Evolutionary conservation across 2,797 vertebrate species (phyloP).

Genomic region (Malacoraja senta): DNA sequence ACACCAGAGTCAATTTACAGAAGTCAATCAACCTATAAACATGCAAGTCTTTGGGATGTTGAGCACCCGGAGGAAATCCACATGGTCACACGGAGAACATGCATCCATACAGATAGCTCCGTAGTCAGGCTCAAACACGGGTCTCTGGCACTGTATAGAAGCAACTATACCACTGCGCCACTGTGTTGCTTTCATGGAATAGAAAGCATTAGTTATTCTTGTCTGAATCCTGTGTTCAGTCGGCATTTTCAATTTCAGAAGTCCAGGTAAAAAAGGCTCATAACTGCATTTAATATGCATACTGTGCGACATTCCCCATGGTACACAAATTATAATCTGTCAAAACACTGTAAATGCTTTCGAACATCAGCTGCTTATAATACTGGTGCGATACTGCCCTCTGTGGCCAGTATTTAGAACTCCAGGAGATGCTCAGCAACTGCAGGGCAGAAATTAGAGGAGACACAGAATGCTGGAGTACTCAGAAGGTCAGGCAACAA

Average conservation of each 20-base stretch:
- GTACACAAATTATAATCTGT: conserved; percentile 11
- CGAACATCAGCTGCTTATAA: not conserved
- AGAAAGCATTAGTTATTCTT: not conserved
- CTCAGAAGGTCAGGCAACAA: no score
- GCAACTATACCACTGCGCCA: no score
- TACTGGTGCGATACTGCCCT: not conserved
- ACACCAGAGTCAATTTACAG: no score
- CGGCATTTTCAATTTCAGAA: not conserved
- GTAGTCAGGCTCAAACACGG: no score
- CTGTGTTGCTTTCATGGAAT: not conserved
- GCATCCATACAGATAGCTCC: no score
- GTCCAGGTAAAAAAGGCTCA: not conserved
- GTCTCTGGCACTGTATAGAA: no score
- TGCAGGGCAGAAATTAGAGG: no score
- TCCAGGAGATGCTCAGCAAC: not conserved
- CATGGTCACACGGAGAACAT: no score
- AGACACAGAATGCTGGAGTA: no score
- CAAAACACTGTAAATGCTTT: conserved; percentile 4
- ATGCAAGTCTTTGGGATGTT: no score
- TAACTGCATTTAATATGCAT: not conserved
- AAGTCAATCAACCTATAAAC: no score
- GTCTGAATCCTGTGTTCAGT: not conserved
- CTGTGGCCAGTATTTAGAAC: not conserved
- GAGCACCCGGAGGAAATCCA: no score
- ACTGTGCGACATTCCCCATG: not conserved